Conservation (phyloP, 2,888 invertebrate genomes). For the Junonia oenone region DNA sequence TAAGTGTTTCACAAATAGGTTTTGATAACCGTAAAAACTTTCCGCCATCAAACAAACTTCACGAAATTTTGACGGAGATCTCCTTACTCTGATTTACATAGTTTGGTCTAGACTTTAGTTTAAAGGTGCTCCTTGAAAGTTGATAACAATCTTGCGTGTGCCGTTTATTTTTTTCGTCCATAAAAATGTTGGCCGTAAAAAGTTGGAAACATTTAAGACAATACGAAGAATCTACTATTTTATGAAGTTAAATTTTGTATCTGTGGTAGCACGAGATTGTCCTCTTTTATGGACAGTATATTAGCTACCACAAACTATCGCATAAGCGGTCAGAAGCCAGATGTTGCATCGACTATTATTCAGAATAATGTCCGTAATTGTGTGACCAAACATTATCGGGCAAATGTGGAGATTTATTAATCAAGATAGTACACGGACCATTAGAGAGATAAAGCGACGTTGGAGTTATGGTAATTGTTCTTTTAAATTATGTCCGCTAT, state of each 20-base stretch:
- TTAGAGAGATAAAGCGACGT: not conserved
- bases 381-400: constrained; percentile 24
- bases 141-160: not conserved
- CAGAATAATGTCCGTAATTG: constrained; percentile 26
- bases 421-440: not conserved
- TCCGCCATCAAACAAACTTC: constrained; percentile 7
- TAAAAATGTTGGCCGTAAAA: not conserved
- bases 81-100: constrained; percentile 13
- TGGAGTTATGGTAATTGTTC: not conserved
- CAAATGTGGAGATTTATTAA: constrained; percentile 21
- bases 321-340: constrained; percentile 22
- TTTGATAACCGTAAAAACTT: constrained; percentile 18
- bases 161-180: not conserved
- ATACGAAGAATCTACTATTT: not conserved
- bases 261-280: not conserved
- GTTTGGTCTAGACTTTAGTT: constrained; percentile 5
- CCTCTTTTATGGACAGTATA: constrained; percentile 17
- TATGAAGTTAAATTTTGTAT: not conserved
- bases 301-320: constrained; percentile 21
- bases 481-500: not conserved
- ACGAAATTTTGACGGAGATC: constrained; percentile 17
- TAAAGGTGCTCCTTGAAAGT: not conserved
- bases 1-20: constrained; percentile 13
- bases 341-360: constrained; percentile 23
- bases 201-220: not conserved